Conservation (phyloP, 2,888 invertebrate species). For the Campoletis raptor region DNA sequence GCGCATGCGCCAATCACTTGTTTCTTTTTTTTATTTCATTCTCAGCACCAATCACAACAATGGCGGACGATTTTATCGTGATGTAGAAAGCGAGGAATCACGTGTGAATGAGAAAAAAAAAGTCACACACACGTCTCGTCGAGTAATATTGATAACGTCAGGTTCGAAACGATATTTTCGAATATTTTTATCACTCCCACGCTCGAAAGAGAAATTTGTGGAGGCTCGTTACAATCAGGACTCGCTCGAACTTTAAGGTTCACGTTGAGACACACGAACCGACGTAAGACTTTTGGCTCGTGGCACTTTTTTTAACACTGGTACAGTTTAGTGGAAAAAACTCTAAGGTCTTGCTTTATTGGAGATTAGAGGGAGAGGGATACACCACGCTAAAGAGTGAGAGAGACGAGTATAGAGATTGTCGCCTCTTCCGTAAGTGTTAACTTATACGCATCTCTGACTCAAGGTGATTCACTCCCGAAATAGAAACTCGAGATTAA, state of each 20-base stretch:
- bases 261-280: constrained; percentile 36
- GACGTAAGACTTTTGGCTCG: constrained; percentile 71
- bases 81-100: constrained; percentile 68
- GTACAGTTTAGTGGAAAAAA: constrained; percentile 74
- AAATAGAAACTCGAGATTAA: constrained; percentile 78
- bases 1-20: constrained; percentile 47
- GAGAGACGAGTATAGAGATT: constrained; percentile 72
- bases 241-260: constrained; percentile 1
- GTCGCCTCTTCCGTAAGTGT: constrained; percentile 66
- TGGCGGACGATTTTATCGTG: constrained; percentile 67
- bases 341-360: constrained; percentile 74
- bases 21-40: constrained; percentile 18
- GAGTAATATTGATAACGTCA: constrained; percentile 58
- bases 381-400: constrained; percentile 68
- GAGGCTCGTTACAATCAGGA: neutral
- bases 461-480: constrained; percentile 79
- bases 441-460: constrained; percentile 52
- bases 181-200: constrained; percentile 11
- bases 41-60: constrained; percentile 68
- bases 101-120: constrained; percentile 55
- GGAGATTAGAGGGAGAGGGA: constrained; percentile 75
- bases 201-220: neutral
- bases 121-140: constrained; percentile 19
- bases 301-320: constrained; percentile 69
- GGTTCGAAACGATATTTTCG: constrained; percentile 28